Base-by-base conservation (phyloP, 1,140 invertebrate genomes). In the Hermetia illucens region DNA sequence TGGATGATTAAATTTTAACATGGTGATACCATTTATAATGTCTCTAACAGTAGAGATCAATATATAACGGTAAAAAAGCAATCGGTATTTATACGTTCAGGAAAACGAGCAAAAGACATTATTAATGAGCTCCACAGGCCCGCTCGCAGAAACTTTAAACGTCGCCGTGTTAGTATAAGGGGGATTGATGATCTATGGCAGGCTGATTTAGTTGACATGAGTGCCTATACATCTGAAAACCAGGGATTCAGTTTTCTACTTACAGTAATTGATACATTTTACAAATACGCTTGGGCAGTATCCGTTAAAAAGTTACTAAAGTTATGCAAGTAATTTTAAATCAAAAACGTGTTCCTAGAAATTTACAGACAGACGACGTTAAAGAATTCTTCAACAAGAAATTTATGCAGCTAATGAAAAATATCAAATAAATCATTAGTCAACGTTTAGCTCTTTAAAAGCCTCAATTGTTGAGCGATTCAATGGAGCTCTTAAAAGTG, bases 211-310 rank as follows among this genome's bases (percentile, higher is more conserved):
- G 53, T 57, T 6, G 55, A 63, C 44, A 58, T 63, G 53, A 42
- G 46, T 33, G 41, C 38, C 3, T 53, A 51, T 47, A 41, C 44
- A 27, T 44, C 44, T 40, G 24, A 49, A 33, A 68, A 69, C 52
- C 45, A 51, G 27, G 48, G 52, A 22, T 58, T 48, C 45, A 59
- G 55, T 39, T 67, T 62, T 44, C 48, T 67, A 27, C 44, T 69
- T 39, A 58, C 50, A 21, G 51, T 63, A 6, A 67, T 69, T 41
- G 59, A 68, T 48, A 43, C 45, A 20, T 66, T 65, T 47, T 55
- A 51, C 34, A 69, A 66, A 52, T 64, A 46, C 48, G 55, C 59
- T 16, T 69, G 53, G 53, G 53, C 53, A 9, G 30, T 56, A 20
- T 56, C 62, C 5, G 16, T 70, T 24, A 64, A 64, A 56, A 56